A percentile compares a stretch with the other conserved stretches of the same genome.
These are phyloP conservation scores for Chionodraco myersi DNA, from an alignment of 2,113 vertebrate species.

Conservation along the genomic window DNA sequence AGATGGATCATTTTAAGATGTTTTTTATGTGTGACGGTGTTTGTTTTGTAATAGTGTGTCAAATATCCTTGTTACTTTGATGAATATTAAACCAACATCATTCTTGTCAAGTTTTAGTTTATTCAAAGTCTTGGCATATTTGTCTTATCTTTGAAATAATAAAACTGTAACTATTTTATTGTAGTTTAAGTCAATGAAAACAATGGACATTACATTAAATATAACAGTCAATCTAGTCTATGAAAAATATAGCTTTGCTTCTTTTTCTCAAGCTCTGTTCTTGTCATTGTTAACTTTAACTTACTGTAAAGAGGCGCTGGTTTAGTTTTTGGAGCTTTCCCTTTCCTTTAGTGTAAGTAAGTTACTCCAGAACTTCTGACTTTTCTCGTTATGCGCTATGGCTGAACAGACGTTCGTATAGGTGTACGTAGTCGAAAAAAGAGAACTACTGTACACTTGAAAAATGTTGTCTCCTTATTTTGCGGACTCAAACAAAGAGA, in stretches of 20 bases:
- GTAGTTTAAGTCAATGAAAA: neutral
- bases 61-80: neutral
- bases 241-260: neutral
- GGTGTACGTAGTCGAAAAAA: neutral
- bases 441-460: neutral
- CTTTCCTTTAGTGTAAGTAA: too few relatives aligned
- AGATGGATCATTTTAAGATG: constrained; percentile 12
- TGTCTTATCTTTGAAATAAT: neutral
- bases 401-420: neutral
- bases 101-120: neutral
- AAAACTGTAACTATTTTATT: neutral
- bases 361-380: too few relatives aligned
- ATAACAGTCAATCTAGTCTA: neutral
- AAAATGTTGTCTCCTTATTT: neutral
- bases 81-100: neutral
- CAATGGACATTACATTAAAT: neutral
- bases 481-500: neutral
- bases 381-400: neutral
- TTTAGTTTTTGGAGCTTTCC: too few relatives aligned
- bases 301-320: too few relatives aligned
- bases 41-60: neutral
- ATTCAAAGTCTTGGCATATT: neutral
- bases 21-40: constrained; percentile 1
- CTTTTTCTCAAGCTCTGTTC: neutral
- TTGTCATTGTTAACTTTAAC: neutral